Evolutionary conservation across 1,140 invertebrate species (phyloP), one percentile per base, ranked within the genome.

Genomic region (Eueides isabella): DNA sequence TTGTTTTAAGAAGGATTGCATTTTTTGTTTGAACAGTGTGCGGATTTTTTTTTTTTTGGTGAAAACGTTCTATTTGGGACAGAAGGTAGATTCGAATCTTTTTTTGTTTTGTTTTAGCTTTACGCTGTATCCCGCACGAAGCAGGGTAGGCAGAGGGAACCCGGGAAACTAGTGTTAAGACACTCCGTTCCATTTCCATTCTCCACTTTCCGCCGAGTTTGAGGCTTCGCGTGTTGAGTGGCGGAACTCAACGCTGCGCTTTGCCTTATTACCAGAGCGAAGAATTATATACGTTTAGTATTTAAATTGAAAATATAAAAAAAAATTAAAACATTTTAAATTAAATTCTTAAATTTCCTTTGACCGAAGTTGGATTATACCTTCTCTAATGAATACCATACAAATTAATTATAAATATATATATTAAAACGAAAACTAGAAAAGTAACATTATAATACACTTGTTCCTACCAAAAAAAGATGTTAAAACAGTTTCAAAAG

Each of bases 361-460:
- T 55, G 48, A 26, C 11, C n/a, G n/a, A n/a, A n/a, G n/a, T n/a
- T 12, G 35, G 12, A 55, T 55, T 26, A 55, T 55, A 48, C n/a
- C n/a, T 7, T 19, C n/a, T 38, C 9, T 55, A 55, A 55, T 55
- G 48, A 55, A 55, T 26, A 23, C 48, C 9, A 55, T 55, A 55
- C 19, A 55, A 55, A 55, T 55, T 55, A 55, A 55, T 23, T 44
- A 44, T n/a, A 19, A 31, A 31, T 7, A 7, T 31, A 31, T 3
- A 5, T 3, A 7, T 31, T 19, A 26, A 55, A 11, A 26, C n/a
- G 19, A 55, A 26, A 55, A 26, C 6, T 55, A 55, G 19, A 26
- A 55, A 55, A 55, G 35, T 67, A 61, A 61, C n/a, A 61, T 61
- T 61, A 69, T 69, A 69, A 69, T 61, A 33, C 61, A 61, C 48